phyloP scores from a whole-genome alignment of 2,888 invertebrate genomes.

The Orthosia gothica region DNA sequence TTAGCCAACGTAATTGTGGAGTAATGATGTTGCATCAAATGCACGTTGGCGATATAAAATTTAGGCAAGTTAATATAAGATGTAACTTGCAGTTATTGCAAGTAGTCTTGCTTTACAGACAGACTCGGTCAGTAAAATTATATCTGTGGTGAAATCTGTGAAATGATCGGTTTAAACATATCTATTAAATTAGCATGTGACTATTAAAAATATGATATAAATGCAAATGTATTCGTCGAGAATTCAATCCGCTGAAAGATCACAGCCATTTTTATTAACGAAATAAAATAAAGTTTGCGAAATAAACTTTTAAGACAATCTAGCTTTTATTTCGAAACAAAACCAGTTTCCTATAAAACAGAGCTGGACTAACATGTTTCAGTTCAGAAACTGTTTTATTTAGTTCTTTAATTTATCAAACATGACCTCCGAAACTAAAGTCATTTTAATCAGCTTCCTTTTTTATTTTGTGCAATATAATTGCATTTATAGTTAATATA shows the following conservation, averaged over 20 bases:
- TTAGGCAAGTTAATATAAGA: constrained; percentile 36
- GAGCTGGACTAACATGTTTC: constrained; percentile 27
- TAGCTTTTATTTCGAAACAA: constrained; percentile 43
- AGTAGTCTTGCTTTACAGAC: not conserved
- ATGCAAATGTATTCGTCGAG: constrained; percentile 19
- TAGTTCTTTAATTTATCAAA: constrained; percentile 20
- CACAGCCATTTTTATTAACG: not conserved
- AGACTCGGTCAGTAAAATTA: constrained; percentile 10
- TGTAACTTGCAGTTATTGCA: constrained; percentile 42
- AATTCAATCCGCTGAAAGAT: constrained; percentile 23
- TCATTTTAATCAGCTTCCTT: constrained; percentile 46
- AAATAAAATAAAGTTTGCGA: constrained; percentile 12
- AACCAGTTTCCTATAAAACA: constrained; percentile 26
- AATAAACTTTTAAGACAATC: constrained; percentile 34
- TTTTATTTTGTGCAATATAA: constrained; percentile 38
- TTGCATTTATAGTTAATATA: constrained; percentile 32
- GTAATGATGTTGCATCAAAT: constrained; percentile 53
- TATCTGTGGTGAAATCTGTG: constrained; percentile 14
- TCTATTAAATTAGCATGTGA: constrained; percentile 12
- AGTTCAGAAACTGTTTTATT: constrained; percentile 35
- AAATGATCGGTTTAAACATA: constrained; percentile 18
- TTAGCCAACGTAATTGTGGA: constrained; percentile 29
- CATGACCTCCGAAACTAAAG: constrained; percentile 41
- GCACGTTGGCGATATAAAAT: constrained; percentile 46
- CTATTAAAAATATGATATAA: constrained; percentile 6